These are phyloP conservation scores for Sitobion miscanthi DNA, from an alignment of 1,140 invertebrate genomes.

Conservation along the genomic window DNA sequence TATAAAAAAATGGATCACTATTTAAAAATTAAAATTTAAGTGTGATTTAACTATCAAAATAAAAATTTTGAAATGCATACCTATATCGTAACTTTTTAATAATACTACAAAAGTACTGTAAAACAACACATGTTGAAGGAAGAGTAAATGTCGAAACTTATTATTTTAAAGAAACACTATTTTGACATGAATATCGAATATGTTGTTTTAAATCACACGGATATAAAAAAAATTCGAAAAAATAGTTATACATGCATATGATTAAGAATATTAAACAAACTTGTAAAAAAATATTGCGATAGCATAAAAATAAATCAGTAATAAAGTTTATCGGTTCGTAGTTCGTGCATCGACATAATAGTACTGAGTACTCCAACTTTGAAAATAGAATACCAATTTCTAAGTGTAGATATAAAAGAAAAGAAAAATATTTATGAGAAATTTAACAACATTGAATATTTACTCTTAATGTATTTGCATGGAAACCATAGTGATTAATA, in stretches of 20 bases:
- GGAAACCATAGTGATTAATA: not conserved
- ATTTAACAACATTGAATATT: not conserved
- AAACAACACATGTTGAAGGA: too few species aligned
- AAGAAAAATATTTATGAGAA: not conserved
- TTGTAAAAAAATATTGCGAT: not conserved
- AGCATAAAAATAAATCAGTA: not conserved
- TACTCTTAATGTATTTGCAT: not conserved
- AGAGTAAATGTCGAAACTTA: not conserved
- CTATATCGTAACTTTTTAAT: too few species aligned
- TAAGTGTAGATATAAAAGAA: not conserved
- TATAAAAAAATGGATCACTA: not conserved
- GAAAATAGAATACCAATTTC: not conserved
- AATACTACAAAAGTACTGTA: too few species aligned
- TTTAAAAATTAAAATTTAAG: not conserved
- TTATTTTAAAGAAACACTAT: not conserved
- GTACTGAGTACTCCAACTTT: not conserved
- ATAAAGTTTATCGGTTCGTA: not conserved
- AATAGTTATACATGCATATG: not conserved
- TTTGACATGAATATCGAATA: too few species aligned
- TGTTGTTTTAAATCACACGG: not conserved
- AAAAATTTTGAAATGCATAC: not conserved
- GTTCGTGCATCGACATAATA: not conserved
- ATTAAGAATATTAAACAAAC: not conserved
- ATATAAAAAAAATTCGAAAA: not conserved
- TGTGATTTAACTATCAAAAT: not conserved